Base-by-base conservation (phyloP, 2,113 vertebrate species). In the Gracilinanus agilis region DNA sequence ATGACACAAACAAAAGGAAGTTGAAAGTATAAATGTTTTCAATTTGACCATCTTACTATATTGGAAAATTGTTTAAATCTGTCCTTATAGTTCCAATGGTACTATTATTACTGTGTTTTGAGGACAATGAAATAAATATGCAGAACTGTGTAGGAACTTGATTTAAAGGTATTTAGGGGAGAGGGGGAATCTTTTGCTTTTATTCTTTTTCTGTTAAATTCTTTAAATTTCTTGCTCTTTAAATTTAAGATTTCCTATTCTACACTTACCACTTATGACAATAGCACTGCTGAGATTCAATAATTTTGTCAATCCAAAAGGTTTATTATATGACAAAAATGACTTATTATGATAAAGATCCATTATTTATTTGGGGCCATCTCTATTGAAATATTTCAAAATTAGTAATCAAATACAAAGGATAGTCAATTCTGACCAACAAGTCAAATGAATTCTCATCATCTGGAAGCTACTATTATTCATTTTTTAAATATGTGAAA, bases 221-320 rank as follows among this genome's bases (percentile, higher is more conserved):
- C n/a, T n/a, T 88, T 94, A 94, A 9, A 44, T n/a, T 95, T 44
- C 44, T 93, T 90, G 16, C 94, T 92, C 83, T 55, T 44, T 95
- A 96, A 88, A 88, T 90, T 16, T 29, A 95, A 94, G 23, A 90
- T 95, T 93, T 95, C 92, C 53, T 83, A 91, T 54, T 95, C 90
- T 92, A 49, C 90, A 90, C 44, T 40, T 94, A 91, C 91, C 95
- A 94, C 90, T 95, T 90, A 95, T 92, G 75, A 19, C 49, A 95
- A 90, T 11, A 88, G 44, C 53, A 95, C 67, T 83, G n/a, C n/a
- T 40, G n/a, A 83, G n/a, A 83, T 23, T 83, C 21, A 83, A 21
- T 40, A 6, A 8, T 75, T 34, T n/a, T 83, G n/a, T 83, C 19
- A 83, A 83, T 83, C 44, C 49, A 90, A 29, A 90, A 53, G 44